Evolutionary conservation across 2,888 invertebrate genomes (phyloP), one percentile per base, ranked within the genome.

Genomic region (Drosophila vallismaia): DNA sequence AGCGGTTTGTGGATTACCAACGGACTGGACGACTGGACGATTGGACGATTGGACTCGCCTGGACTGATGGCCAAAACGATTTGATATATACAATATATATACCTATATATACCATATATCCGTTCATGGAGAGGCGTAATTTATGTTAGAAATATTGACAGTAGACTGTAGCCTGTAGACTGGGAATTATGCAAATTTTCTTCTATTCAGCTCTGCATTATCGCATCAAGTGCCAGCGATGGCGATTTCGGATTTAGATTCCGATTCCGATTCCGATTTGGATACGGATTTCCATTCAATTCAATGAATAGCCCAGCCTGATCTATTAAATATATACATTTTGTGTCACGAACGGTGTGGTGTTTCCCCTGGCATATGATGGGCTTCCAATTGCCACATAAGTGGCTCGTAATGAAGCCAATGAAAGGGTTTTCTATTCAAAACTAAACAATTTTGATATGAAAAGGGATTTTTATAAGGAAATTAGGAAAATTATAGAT

Each of bases 71-170:
- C 28, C 36, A 45, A 19, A 50, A 57, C 51, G 52, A 64, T 31
- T 29, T 28, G 29, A 62, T 42, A 52, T 46, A 63, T 42, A 26
- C 38, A 42, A 28, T 50, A 66, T 66, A 36, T 4, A n/a, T n/a
- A 36, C n/a, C 5, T 36, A 12, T 36, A 36, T 36, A 5, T 36
- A n/a, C n/a, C n/a, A n/a, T 3, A 31, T 33, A 33, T 36, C 36
- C 46, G 52, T 38, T 62, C 76, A 70, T 79, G 74, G 70, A 36
- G 12, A 36, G 67, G 67, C 85, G 75, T 77, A 74, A 82, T 86
- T 82, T 80, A 64, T 74, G 76, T 57, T 66, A 84, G 80, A 84
- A 84, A 82, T 73, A 86, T 86, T 77, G 87, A 74, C 81, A 74
- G 62, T 62, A 7, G 26, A 28, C 40, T 44, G 40, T 7, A 53